Evolutionary conservation across 2,888 invertebrate species (phyloP).

Genomic region (Piscicola geometra): DNA sequence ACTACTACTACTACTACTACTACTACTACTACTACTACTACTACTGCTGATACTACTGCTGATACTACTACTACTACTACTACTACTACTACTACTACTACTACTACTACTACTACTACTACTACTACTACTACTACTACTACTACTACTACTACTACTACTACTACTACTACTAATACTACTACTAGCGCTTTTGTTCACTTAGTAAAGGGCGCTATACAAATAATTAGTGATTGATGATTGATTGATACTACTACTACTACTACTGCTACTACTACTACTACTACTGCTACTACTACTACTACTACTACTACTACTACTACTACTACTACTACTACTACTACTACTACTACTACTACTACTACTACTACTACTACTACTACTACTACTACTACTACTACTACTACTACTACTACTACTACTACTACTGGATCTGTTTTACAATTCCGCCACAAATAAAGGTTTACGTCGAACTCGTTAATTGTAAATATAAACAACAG

Average conservation of each 20-base stretch:
- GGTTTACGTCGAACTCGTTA: too few relatives aligned
- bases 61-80: too few relatives aligned
- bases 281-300: constrained; percentile 35
- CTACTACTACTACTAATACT: too few relatives aligned
- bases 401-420: constrained; percentile 12
- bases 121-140: too few relatives aligned
- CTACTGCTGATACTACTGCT: too few relatives aligned
- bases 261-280: constrained; percentile 36
- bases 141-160: constrained; percentile 42
- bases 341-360: neutral
- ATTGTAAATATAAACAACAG: too few relatives aligned
- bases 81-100: too few relatives aligned
- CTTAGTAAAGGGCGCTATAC: too few relatives aligned
- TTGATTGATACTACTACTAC: constrained; percentile 39
- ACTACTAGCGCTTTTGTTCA: too few relatives aligned
- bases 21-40: constrained; percentile 39
- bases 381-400: constrained; percentile 12
- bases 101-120: too few relatives aligned
- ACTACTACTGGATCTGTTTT: constrained; percentile 7
- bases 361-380: neutral
- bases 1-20: constrained; percentile 35
- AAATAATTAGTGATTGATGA: too few relatives aligned
- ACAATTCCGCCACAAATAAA: too few relatives aligned
- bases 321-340: neutral
- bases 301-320: constrained; percentile 17